Base-by-base conservation (phyloP, 2,888 invertebrate genomes). In the Leptopilina drosophilae region DNA sequence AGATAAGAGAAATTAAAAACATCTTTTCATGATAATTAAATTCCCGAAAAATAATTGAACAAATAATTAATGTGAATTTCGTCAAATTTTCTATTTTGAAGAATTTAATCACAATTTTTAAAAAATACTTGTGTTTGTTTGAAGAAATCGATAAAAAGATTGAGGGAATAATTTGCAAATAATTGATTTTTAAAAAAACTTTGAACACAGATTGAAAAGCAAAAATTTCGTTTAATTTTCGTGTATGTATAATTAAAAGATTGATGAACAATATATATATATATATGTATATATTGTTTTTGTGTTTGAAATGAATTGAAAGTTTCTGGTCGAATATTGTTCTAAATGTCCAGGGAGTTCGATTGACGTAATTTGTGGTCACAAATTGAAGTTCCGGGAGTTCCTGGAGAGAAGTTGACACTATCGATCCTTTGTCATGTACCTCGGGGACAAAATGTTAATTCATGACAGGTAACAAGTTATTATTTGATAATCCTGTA, bases 401-500 rank as follows among this genome's bases (percentile, higher is more conserved):
- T 26, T 53, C 69, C 69, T 73, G 26, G 49, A 73, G 69, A 56
- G 69, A 73, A 73, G 69, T 73, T 73, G 73, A 56, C 56, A 14
- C 26, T 49, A 73, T 73, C 49, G 73, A 73, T 73, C 56, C 53
- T 69, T 69, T 67, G 49, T 20, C 67, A 49, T 46, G 69, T 26
- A 73, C 73, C 73, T 56, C 33, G 26, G 73, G 73, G 73, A 73
- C 73, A 56, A 73, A 53, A 73, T 73, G 73, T 73, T 73, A 73
- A 73, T 73, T 73, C 73, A 56, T 73, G 73, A 56, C 73, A 73
- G 53, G 46, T 73, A 78, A 73, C 78, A 73, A 78, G 78, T 78
- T 78, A 69, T 78, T 78, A 78, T 78, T 78, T 73, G 78, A 78
- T 78, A 78, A 78, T 78, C 73, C 78, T 26, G 49, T 64, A 59